These are phyloP conservation scores for Chaetops frenatus DNA, from an alignment of 2,113 vertebrate species.

Conservation along the genomic window DNA sequence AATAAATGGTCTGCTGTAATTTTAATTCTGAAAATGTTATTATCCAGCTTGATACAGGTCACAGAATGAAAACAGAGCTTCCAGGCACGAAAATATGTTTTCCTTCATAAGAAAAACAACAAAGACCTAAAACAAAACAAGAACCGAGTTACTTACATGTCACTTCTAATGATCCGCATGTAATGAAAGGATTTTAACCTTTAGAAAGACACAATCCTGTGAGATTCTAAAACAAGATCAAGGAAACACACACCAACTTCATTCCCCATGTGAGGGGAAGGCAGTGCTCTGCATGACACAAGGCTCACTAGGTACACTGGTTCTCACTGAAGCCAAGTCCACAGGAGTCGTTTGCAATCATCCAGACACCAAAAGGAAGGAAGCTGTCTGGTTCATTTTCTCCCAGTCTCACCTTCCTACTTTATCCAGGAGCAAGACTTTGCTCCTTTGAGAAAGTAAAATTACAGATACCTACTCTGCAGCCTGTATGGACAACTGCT, in stretches of 20 bases:
- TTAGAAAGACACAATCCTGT: background rate
- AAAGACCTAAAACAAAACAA: background rate
- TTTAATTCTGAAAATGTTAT: background rate
- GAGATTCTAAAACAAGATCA: background rate
- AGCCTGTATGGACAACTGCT: background rate
- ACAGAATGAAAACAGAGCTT: background rate
- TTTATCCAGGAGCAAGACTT: background rate
- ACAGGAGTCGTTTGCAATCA: background rate
- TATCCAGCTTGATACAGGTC: background rate
- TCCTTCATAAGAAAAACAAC: background rate
- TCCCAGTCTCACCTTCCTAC: background rate
- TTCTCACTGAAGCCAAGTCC: background rate
- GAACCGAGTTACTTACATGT: background rate
- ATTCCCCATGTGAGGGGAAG: background rate
- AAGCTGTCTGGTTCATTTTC: background rate
- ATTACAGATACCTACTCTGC: background rate
- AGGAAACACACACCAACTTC: accelerated
- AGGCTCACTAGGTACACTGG: background rate
- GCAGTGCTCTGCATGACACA: background rate
- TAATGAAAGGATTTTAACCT: background rate
- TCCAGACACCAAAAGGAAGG: background rate
- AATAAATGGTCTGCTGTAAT: background rate
- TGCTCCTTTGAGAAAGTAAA: background rate
- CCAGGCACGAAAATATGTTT: background rate
- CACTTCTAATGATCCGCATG: background rate